Evolutionary conservation across 2,888 invertebrate genomes (phyloP).

Genomic region (Eledone cirrhosa): DNA sequence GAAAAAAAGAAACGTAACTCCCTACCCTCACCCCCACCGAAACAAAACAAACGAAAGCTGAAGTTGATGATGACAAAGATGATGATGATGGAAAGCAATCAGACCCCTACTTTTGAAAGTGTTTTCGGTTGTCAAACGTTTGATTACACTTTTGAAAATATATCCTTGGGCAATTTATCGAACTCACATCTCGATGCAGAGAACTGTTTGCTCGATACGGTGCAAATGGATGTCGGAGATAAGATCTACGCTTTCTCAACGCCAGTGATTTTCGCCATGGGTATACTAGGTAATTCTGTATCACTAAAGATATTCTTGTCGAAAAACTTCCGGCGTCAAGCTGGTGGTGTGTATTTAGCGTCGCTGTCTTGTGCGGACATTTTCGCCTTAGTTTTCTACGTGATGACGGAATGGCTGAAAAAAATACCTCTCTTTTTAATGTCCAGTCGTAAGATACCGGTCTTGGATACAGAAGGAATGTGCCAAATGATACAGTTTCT

Average conservation of each 20-base stretch:
- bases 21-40: too few relatives aligned
- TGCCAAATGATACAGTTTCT: slow-evolving; percentile 81
- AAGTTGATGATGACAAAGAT: too few relatives aligned
- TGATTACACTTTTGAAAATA: not conserved
- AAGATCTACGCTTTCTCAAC: slow-evolving; percentile 74
- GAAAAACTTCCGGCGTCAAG: slow-evolving; percentile 73
- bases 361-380: slow-evolving; percentile 82
- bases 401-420: slow-evolving; percentile 61
- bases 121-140: not conserved
- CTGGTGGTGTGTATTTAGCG: slow-evolving; percentile 82
- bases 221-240: slow-evolving; percentile 35
- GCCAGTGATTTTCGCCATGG: slow-evolving; percentile 77
- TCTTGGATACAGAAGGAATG: slow-evolving; percentile 68
- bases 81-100: not conserved
- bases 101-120: not conserved
- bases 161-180: not conserved
- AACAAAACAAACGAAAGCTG: too few relatives aligned
- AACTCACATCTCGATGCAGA: not conserved
- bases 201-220: slow-evolving; percentile 23
- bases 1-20: too few relatives aligned
- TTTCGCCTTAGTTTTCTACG: slow-evolving; percentile 73
- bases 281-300: slow-evolving; percentile 78
- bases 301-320: slow-evolving; percentile 82
- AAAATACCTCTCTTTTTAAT: slow-evolving; percentile 48
- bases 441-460: slow-evolving; percentile 40